These are phyloP conservation scores for Carollia perspicillata DNA, from an alignment of 2,113 vertebrate species.

Conservation along the genomic window DNA sequence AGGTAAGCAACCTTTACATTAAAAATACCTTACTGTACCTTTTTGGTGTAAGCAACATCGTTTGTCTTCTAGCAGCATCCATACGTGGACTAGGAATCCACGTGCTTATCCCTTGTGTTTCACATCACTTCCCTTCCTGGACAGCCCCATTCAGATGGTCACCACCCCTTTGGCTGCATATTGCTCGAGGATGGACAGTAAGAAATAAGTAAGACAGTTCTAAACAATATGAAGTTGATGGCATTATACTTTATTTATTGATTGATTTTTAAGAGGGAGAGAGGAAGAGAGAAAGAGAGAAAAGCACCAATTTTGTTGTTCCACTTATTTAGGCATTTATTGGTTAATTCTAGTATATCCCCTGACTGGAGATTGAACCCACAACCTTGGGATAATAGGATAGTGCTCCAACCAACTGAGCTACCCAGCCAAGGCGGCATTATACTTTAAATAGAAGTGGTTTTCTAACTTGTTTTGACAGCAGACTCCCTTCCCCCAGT, in stretches of 20 bases:
- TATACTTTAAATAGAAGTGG: background rate
- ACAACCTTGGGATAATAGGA: too few species aligned
- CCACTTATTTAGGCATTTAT: too few species aligned
- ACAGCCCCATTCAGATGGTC: background rate
- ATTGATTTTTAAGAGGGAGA: too few species aligned
- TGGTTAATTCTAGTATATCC: too few species aligned
- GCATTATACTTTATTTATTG: background rate
- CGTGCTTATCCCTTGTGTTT: background rate
- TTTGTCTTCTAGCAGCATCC: constrained; percentile 66
- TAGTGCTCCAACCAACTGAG: too few species aligned
- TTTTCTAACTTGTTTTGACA: constrained; percentile 1
- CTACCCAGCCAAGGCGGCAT: background rate
- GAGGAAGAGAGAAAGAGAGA: too few species aligned
- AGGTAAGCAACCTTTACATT: background rate
- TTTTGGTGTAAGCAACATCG: constrained; percentile 57
- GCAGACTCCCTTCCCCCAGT: background rate
- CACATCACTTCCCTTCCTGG: background rate
- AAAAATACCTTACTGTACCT: background rate
- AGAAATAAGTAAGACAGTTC: background rate
- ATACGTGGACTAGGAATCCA: constrained; percentile 25
- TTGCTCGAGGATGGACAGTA: background rate
- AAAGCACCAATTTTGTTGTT: too few species aligned
- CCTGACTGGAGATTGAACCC: too few species aligned
- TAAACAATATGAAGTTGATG: background rate
- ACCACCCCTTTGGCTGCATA: background rate